Conservation (phyloP, 1,140 invertebrate genomes). For the Drosophila nasuta region DNA sequence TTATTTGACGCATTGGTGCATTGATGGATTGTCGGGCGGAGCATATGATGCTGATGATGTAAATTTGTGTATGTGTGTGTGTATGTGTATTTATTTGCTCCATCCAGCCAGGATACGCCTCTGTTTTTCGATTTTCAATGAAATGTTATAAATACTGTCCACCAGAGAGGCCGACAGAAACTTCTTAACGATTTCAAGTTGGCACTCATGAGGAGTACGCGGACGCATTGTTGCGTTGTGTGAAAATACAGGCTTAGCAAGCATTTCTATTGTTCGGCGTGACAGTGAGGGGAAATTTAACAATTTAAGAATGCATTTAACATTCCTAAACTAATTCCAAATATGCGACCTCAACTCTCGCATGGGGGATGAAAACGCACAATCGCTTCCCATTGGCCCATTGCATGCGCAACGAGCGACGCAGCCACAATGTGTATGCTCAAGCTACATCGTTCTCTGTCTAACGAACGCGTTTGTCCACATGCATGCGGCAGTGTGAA, state of each 20-base stretch:
- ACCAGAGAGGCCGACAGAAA: constrained; percentile 32
- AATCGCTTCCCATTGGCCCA: constrained; percentile 57
- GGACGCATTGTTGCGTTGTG: constrained; percentile 64
- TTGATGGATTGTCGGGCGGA: neutral
- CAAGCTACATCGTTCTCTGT: constrained; percentile 46
- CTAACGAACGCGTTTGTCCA: neutral
- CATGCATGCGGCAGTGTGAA: constrained; percentile 12
- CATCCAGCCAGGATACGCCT: constrained; percentile 23
- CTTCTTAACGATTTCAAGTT: constrained; percentile 42
- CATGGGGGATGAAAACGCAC: constrained; percentile 55
- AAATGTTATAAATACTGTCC: constrained; percentile 38
- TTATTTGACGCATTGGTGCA: constrained; percentile 7
- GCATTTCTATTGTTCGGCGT: constrained; percentile 51
- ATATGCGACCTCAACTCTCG: constrained; percentile 39
- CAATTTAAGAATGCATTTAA: constrained; percentile 62
- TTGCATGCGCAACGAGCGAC: constrained; percentile 13
- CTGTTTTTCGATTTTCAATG: constrained; percentile 29
- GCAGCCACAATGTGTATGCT: constrained; percentile 18
- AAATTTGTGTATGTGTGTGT: neutral
- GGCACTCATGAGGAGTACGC: constrained; percentile 43
- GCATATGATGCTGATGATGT: neutral
- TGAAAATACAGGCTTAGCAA: constrained; percentile 71
- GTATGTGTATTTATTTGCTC: neutral
- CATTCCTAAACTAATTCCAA: constrained; percentile 64
- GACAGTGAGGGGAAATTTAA: constrained; percentile 61